A percentile compares a stretch with the other conserved stretches of the same genome.
Evolutionary conservation across 2,888 invertebrate genomes (phyloP).

Genomic region (Biston betularia): DNA sequence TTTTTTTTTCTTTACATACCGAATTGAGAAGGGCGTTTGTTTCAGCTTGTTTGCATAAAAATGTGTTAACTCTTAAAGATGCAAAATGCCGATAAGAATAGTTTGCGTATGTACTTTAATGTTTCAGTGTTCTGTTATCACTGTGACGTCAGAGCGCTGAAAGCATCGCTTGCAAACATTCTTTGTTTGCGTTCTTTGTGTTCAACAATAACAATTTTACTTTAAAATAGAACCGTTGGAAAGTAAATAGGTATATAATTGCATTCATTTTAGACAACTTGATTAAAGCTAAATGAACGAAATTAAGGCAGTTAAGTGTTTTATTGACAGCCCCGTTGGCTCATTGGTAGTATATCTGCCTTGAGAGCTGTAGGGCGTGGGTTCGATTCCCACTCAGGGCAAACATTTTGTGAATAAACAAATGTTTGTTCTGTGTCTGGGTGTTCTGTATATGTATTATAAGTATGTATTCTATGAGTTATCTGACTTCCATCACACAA

Average conservation of each 20-base stretch:
- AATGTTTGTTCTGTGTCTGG: too few relatives aligned
- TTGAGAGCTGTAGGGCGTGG: too few relatives aligned
- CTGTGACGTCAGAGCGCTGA: conserved; percentile 46
- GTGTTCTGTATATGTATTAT: too few relatives aligned
- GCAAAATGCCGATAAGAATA: neutral
- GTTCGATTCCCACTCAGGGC: too few relatives aligned
- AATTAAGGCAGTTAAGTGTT: too few relatives aligned
- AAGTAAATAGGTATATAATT: neutral
- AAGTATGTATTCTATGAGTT: too few relatives aligned
- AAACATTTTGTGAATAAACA: too few relatives aligned
- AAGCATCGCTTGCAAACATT: conserved; percentile 45
- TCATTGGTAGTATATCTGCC: too few relatives aligned
- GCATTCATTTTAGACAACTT: neutral
- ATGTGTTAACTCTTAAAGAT: neutral
- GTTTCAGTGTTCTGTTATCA: conserved; percentile 38
- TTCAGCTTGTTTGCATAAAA: neutral
- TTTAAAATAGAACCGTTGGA: conserved; percentile 26
- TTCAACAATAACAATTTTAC: conserved; percentile 34
- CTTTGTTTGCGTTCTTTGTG: conserved; percentile 41
- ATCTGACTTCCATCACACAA: too few relatives aligned
- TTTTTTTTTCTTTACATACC: too few relatives aligned
- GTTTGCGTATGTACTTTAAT: neutral
- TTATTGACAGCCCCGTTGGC: too few relatives aligned
- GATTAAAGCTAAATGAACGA: neutral
- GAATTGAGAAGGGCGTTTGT: too few relatives aligned